Evolutionary conservation across 2,888 invertebrate species (phyloP).

Genomic region (Dichetophora obliterata): DNA sequence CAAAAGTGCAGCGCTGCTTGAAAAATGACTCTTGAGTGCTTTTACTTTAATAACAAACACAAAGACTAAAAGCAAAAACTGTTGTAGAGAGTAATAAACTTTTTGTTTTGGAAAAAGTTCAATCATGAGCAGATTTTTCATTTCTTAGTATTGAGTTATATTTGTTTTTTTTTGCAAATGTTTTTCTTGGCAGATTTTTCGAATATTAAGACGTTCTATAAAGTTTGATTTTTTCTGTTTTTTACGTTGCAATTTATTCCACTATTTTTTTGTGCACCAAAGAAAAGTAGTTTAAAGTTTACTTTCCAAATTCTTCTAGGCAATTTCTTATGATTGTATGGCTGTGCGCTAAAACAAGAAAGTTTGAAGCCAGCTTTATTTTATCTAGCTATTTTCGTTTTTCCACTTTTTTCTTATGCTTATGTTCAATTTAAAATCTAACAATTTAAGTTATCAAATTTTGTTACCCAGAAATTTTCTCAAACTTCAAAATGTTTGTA

Average conservation of each 20-base stretch:
- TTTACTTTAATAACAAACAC: too few relatives aligned
- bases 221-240: neutral
- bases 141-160: neutral
- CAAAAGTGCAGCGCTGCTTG: neutral
- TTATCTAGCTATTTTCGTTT: too few relatives aligned
- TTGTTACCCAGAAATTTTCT: too few relatives aligned
- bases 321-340: conserved; percentile 1
- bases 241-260: neutral
- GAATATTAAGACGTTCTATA: neutral
- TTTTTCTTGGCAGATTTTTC: neutral
- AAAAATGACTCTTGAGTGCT: neutral
- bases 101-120: conserved; percentile 5
- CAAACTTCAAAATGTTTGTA: too few relatives aligned
- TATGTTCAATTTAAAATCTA: too few relatives aligned
- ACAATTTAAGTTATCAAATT: too few relatives aligned
- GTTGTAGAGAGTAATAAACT: conserved; percentile 23
- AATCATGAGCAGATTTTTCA: conserved; percentile 30
- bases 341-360: neutral
- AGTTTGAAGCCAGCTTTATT: neutral
- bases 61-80: too few relatives aligned
- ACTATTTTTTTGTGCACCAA: neutral
- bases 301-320: conserved; percentile 3
- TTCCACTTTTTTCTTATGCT: too few relatives aligned
- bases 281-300: conserved; percentile 19
- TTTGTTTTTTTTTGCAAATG: neutral